phyloP scores from a whole-genome alignment of 2,797 vertebrate species.

The Sphaeramia orbicularis region DNA sequence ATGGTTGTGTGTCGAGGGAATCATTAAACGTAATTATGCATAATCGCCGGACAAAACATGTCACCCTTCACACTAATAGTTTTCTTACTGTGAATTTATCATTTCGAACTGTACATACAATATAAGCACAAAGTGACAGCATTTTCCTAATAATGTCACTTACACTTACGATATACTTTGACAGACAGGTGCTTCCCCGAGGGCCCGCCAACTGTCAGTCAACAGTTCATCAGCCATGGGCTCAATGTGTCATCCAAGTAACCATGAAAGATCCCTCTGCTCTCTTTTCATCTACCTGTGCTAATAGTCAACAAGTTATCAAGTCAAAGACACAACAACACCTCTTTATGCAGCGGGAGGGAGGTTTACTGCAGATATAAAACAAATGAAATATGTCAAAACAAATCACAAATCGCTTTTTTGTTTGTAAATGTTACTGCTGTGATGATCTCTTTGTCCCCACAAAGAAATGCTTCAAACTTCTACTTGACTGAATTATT shows the following conservation, averaged over 20 bases:
- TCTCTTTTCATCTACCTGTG: slow-evolving; percentile 28
- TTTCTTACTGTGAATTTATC: slow-evolving; percentile 62
- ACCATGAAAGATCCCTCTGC: slow-evolving; percentile 50
- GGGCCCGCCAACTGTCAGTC: slow-evolving; percentile 63
- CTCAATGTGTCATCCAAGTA: slow-evolving; percentile 63
- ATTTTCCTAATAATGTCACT: slow-evolving; percentile 66
- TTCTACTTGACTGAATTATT: slow-evolving; percentile 2
- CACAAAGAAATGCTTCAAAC: background rate
- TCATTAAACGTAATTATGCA: slow-evolving; percentile 74
- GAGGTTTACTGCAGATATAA: slow-evolving; percentile 1
- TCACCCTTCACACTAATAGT: slow-evolving; percentile 66
- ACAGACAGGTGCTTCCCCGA: slow-evolving; percentile 69
- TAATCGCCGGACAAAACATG: slow-evolving; percentile 63
- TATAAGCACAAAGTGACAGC: slow-evolving; percentile 56
- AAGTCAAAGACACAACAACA: slow-evolving; percentile 27
- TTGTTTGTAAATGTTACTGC: background rate
- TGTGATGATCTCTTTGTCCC: background rate
- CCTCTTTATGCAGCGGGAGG: slow-evolving; percentile 24
- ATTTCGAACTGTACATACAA: slow-evolving; percentile 47
- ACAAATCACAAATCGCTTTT: slow-evolving; percentile 11
- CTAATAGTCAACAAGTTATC: slow-evolving; percentile 54
- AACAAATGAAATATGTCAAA: slow-evolving; percentile 11
- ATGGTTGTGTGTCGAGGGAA: slow-evolving; percentile 52
- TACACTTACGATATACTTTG: slow-evolving; percentile 53
- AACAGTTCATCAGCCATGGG: slow-evolving; percentile 64